These are phyloP conservation scores for Acipenser transmontanus DNA, from an alignment of 2,797 vertebrate species.

Conservation along the genomic window DNA sequence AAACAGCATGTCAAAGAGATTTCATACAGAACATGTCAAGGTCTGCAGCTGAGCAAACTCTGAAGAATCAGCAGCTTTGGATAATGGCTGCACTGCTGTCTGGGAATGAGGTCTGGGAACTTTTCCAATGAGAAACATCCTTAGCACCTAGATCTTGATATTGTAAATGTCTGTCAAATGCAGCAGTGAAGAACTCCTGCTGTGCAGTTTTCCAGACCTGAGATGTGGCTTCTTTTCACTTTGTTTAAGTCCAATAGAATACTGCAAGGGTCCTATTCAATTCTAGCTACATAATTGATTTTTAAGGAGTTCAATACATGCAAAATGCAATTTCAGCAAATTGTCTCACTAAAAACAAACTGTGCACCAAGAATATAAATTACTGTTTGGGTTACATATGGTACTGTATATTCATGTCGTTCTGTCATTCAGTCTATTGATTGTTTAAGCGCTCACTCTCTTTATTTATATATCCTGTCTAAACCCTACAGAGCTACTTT, in stretches of 20 bases:
- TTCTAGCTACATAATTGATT: too few relatives aligned
- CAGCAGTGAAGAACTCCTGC: not conserved
- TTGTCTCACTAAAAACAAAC: too few relatives aligned
- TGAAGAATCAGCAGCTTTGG: not conserved
- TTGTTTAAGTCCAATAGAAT: not conserved
- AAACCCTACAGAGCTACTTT: too few relatives aligned
- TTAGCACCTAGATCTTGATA: not conserved
- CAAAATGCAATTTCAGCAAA: too few relatives aligned
- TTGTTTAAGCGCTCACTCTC: too few relatives aligned
- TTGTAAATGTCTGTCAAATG: not conserved
- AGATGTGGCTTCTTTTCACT: not conserved
- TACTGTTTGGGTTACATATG: too few relatives aligned
- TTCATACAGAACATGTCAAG: not conserved
- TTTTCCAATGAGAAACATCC: not conserved
- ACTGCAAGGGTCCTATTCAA: not conserved
- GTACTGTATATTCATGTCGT: too few relatives aligned
- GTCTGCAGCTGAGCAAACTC: not conserved
- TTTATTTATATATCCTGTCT: too few relatives aligned
- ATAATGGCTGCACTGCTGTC: not conserved
- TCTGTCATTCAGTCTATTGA: too few relatives aligned
- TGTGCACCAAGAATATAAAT: too few relatives aligned
- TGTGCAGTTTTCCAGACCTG: not conserved
- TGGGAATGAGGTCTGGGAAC: not conserved
- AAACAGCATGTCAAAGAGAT: not conserved
- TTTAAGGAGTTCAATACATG: too few relatives aligned